A percentile compares a stretch with the other conserved stretches of the same genome.
Evolutionary conservation across 1,140 invertebrate genomes (phyloP).

Genomic region (Phenacoccus solenopsis): DNA sequence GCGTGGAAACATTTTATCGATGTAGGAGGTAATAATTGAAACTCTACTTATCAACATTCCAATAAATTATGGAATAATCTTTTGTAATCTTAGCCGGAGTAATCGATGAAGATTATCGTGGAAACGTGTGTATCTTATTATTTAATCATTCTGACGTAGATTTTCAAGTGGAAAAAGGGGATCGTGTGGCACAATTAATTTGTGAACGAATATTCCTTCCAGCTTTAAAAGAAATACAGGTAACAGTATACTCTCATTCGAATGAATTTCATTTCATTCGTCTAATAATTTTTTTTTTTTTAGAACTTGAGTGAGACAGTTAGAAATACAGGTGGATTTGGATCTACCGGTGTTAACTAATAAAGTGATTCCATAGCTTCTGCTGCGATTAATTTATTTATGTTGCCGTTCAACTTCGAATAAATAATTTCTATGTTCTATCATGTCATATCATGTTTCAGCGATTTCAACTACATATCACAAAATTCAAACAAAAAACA

Average conservation of each 20-base stretch:
- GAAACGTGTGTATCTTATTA: constrained; percentile 83
- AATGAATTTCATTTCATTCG: no score
- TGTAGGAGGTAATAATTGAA: constrained; percentile 55
- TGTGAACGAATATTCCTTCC: constrained; percentile 86
- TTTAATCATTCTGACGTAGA: constrained; percentile 80
- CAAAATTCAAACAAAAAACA: no score
- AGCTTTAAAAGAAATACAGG: constrained; percentile 59
- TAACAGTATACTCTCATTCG: not conserved
- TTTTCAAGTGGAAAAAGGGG: constrained; percentile 71
- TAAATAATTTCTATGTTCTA: no score
- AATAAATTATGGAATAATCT: not conserved
- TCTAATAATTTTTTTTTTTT: not conserved
- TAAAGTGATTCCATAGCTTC: not conserved
- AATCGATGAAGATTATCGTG: constrained; percentile 85
- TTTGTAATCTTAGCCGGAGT: constrained; percentile 59
- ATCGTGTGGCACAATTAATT: constrained; percentile 92
- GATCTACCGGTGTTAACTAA: not conserved
- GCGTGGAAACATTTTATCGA: constrained; percentile 93
- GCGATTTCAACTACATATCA: no score
- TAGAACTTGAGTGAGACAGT: not conserved
- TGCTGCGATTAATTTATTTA: no score
- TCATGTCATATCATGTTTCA: no score
- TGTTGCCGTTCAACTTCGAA: no score
- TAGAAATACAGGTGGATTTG: not conserved
- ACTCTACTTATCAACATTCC: not conserved